Evolutionary conservation across 2,113 vertebrate genomes (phyloP).

Genomic region (Rhegmatorhina hoffmannsi): DNA sequence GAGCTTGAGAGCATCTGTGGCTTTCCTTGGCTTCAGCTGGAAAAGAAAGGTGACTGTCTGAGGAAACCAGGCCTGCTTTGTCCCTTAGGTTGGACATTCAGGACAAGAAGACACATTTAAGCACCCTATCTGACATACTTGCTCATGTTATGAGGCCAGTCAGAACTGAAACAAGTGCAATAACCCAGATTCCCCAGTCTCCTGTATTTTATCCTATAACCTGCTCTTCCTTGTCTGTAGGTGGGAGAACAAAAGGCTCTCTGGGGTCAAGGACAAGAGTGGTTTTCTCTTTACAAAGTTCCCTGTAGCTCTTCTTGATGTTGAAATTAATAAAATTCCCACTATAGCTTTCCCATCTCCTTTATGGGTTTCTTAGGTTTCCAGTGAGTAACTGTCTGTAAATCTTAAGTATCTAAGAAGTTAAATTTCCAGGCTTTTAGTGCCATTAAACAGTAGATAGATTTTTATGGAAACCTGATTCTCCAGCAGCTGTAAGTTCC

Average conservation of each 20-base stretch:
- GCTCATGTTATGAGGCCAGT: background rate
- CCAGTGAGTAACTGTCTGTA: background rate
- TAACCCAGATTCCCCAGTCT: background rate
- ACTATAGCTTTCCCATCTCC: background rate
- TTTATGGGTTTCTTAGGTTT: background rate
- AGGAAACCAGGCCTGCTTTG: background rate
- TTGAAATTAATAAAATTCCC: background rate
- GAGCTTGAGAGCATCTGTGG: background rate
- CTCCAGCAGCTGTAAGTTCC: conserved; percentile 21
- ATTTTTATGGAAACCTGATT: conserved; percentile 4
- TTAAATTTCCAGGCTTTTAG: conserved; percentile 9
- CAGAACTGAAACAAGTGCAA: background rate
- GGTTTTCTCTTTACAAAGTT: background rate
- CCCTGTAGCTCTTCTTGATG: background rate
- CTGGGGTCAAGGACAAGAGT: background rate
- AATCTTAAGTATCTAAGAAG: conserved; percentile 18
- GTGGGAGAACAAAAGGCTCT: background rate
- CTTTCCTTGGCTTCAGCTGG: background rate
- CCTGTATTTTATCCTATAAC: background rate
- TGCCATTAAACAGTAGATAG: background rate
- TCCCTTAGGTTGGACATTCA: background rate
- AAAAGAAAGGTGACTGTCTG: background rate
- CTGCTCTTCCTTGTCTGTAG: background rate
- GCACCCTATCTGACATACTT: background rate
- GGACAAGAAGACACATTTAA: background rate